Evolutionary conservation across 2,888 invertebrate species (phyloP).

Genomic region (Drosophila longiperda): DNA sequence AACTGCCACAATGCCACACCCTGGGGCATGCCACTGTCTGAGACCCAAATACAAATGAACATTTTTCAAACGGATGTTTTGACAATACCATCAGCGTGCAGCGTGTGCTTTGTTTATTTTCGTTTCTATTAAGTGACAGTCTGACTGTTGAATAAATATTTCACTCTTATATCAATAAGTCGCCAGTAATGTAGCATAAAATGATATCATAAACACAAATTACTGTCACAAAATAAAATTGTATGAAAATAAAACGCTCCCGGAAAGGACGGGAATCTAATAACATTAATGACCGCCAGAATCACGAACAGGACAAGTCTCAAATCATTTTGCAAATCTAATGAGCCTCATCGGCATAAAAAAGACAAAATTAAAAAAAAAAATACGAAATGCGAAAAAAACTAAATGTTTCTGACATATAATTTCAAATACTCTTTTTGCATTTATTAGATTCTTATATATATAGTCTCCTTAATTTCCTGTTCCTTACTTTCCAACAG

Average conservation of each 20-base stretch:
- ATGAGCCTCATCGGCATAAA: conserved; percentile 85
- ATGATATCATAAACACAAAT: conserved; percentile 69
- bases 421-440: conserved; percentile 15
- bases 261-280: conserved; percentile 59
- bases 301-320: conserved; percentile 51
- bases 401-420: not conserved
- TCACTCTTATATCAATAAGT: conserved; percentile 40
- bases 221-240: conserved; percentile 42
- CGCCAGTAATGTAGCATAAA: conserved; percentile 70
- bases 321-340: conserved; percentile 84
- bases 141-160: conserved; percentile 19
- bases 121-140: conserved; percentile 13
- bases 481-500: not conserved
- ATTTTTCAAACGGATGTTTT: conserved; percentile 40
- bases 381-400: conserved; percentile 30
- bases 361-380: conserved; percentile 50
- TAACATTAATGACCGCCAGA: conserved; percentile 76
- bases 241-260: conserved; percentile 65
- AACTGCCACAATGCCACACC: conserved; percentile 45
- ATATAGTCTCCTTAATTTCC: not conserved
- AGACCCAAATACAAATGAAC: conserved; percentile 37
- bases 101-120: conserved; percentile 47
- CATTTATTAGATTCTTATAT: not conserved
- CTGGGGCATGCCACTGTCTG: conserved; percentile 4
- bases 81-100: conserved; percentile 6